Base-by-base conservation (phyloP, 92 coral and sea anemone species). In the Pocillopora grandis region DNA sequence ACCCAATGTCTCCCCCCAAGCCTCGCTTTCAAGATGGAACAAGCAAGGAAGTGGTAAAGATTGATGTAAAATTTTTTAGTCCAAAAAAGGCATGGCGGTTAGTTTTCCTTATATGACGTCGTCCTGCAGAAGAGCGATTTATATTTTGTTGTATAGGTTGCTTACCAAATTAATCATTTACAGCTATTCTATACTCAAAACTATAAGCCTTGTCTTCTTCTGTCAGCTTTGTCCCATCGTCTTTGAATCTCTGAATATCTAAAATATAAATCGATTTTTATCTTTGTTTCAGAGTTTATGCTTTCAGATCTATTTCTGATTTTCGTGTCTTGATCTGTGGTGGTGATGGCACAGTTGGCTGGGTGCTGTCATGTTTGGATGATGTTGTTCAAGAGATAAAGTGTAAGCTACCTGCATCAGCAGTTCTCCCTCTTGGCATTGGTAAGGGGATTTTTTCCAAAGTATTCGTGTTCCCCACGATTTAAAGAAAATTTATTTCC, bases 341-440 rank as follows among this genome's bases (percentile, higher is more conserved):
- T 35, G 98, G 98, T 55, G 99, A 96, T 80, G 99, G 99, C 17
- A 88, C 99, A 2, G 99, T 94, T 18, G 99, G 99, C 1, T 96
- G 99, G 99, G 99, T 94, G 31, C 71, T 96, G 58, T 90, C 99
- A 0, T 91, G 98, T 72, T 88, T 96, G 11, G 99, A 96, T 88
- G 99, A 96, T 76, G 90, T 93, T 21, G 64, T 92, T 60, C 89
- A 80, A 58, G 85, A 89, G 7, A 79, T 96, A 56, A 88, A 78
- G 75, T 96, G 95, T 66, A 89, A 87, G 64, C 85, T 87, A 80
- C 99, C 99, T 6, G 92, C 98, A 3, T 91, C 98, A 19, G 96
- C 97, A 18, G 87, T 96, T 62, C 90, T 96, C 36, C 99, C 99
- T 56, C 95, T 96, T 3, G 99, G 99, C 27, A 96, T 98, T 70